Conservation (phyloP, 2,888 invertebrate species). For the Aelia acuminata region DNA sequence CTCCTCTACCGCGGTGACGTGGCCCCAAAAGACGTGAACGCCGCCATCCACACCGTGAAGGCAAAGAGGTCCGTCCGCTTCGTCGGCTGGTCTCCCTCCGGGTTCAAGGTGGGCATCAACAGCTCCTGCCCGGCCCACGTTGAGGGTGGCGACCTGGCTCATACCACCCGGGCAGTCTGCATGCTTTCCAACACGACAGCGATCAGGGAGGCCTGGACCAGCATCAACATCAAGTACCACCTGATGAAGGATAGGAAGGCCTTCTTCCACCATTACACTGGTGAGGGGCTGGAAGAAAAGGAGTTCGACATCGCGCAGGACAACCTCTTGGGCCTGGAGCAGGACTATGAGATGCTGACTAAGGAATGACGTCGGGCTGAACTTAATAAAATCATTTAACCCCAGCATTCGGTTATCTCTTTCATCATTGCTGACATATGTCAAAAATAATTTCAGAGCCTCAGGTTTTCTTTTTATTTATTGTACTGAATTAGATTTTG, state of each 20-base stretch:
- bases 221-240: constrained; percentile 75
- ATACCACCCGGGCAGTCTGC: constrained; percentile 74
- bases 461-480: no score
- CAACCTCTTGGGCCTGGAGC: constrained; percentile 80
- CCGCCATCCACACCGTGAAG: constrained; percentile 84
- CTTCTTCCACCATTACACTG: constrained; percentile 78
- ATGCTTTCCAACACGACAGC: constrained; percentile 87
- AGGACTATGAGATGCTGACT: constrained; percentile 79
- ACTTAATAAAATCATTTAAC: constrained; percentile 18
- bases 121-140: constrained; percentile 60
- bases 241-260: constrained; percentile 76
- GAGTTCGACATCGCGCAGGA: constrained; percentile 74
- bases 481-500: no score
- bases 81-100: constrained; percentile 89
- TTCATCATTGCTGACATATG: no score
- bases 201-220: constrained; percentile 75
- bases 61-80: constrained; percentile 84
- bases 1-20: constrained; percentile 91
- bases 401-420: no score
- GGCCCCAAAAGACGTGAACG: constrained; percentile 90
- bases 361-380: not conserved
- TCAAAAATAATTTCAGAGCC: no score
- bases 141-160: constrained; percentile 70
- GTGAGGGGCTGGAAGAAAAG: constrained; percentile 86
- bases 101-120: constrained; percentile 63